Percentiles rank a stretch among this genome's conserved stretches.
These are phyloP conservation scores for Gortyna flavago DNA, from an alignment of 2,888 invertebrate genomes.

Conservation along the genomic window DNA sequence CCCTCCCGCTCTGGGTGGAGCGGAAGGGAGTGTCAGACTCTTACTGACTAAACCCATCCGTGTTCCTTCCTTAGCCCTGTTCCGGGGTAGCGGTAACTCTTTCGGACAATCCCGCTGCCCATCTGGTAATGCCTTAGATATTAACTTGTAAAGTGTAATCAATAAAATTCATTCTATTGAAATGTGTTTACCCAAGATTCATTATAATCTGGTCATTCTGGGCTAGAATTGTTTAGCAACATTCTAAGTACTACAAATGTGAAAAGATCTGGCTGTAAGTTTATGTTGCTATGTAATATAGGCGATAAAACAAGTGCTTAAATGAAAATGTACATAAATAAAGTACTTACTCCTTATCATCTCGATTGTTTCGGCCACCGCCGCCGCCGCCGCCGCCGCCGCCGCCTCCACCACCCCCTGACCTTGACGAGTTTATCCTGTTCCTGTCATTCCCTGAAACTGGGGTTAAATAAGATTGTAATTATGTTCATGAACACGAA, in stretches of 20 bases:
- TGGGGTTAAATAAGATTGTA: conserved; percentile 8
- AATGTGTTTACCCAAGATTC: neutral
- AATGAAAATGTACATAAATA: neutral
- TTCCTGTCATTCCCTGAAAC: conserved; percentile 92
- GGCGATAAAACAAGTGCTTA: neutral
- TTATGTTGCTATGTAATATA: neutral
- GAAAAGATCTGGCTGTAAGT: neutral
- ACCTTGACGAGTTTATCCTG: conserved; percentile 84
- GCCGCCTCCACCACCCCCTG: conserved; percentile 74
- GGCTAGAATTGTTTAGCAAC: neutral
- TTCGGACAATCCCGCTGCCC: too few relatives aligned
- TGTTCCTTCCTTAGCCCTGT: too few relatives aligned
- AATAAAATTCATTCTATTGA: neutral
- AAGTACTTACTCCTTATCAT: conserved; percentile 85
- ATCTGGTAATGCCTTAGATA: neutral
- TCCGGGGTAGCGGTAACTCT: too few relatives aligned
- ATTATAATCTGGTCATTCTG: neutral
- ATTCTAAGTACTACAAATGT: neutral
- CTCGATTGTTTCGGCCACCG: conserved; percentile 80
- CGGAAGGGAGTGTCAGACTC: too few relatives aligned
- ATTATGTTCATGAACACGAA: conserved; percentile 6
- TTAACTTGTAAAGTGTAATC: neutral
- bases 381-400: conserved; percentile 64
- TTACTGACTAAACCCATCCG: too few relatives aligned
- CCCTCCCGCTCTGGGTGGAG: too few relatives aligned